Evolutionary conservation across 23 tunicate species (phyloP).

Genomic region (Halocynthia roretzi): DNA sequence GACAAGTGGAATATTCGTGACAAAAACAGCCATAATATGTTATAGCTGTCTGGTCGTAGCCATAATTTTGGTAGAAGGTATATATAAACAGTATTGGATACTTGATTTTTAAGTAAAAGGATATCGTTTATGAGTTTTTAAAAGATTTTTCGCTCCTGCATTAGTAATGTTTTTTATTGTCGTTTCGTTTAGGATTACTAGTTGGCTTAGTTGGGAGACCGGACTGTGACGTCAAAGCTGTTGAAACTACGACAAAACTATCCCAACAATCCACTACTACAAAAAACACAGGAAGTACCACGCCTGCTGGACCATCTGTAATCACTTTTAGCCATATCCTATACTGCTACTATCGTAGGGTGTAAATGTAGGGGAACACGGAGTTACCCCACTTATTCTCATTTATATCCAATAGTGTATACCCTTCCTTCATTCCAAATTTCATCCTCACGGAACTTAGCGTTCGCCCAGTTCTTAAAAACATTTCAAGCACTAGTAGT

Average conservation of each 20-base stretch:
- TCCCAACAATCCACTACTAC: background rate
- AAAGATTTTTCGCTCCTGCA: too few relatives aligned
- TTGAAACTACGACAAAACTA: constrained; percentile 10
- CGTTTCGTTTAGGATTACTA: constrained; percentile 14
- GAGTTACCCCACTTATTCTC: too few relatives aligned
- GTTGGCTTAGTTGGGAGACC: constrained; percentile 38
- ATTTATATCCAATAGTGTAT: too few relatives aligned
- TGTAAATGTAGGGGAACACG: too few relatives aligned
- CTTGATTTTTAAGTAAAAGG: background rate
- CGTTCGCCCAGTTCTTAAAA: too few relatives aligned
- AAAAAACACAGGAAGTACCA: background rate
- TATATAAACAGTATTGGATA: background rate
- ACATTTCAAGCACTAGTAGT: too few relatives aligned
- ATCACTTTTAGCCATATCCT: too few relatives aligned
- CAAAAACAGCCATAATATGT: constrained; percentile 7
- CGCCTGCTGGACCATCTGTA: background rate
- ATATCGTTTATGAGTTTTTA: background rate
- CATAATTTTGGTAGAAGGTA: constrained; percentile 31
- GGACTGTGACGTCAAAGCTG: constrained; percentile 10
- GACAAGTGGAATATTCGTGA: background rate
- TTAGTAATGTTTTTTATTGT: background rate
- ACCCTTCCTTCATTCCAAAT: too few relatives aligned
- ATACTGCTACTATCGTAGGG: too few relatives aligned
- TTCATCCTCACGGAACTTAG: too few relatives aligned
- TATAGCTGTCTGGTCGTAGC: constrained; percentile 12